phyloP scores from a whole-genome alignment of 2,888 invertebrate genomes.

The Drepana falcataria region DNA sequence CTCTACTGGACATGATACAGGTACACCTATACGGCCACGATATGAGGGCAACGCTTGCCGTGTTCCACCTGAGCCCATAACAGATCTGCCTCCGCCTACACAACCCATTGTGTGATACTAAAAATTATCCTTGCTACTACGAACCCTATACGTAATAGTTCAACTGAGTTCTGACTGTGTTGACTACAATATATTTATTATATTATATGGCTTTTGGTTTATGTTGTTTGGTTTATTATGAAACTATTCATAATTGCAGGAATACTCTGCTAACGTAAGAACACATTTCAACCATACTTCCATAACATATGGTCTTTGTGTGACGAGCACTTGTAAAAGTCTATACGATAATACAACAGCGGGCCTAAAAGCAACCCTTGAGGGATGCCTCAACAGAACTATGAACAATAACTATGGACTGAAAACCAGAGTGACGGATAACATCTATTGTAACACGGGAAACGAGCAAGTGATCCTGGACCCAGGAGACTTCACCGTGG shows the following conservation, averaged over 20 bases:
- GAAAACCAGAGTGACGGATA: conserved; percentile 13
- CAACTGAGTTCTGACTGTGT: no score
- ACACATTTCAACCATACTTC: conserved; percentile 31
- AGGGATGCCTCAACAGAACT: conserved; percentile 35
- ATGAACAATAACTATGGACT: conserved; percentile 18
- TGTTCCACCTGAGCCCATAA: conserved; percentile 24
- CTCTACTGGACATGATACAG: conserved; percentile 23
- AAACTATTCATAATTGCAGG: conserved; percentile 19
- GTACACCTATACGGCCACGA: conserved; percentile 17
- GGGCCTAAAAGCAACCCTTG: conserved; percentile 19
- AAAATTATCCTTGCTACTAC: no score
- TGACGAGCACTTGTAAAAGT: conserved; percentile 23
- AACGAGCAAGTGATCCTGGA: conserved; percentile 5
- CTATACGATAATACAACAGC: conserved; percentile 13
- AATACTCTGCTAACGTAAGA: conserved; percentile 23
- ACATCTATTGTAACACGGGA: conserved; percentile 8
- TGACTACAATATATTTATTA: no score
- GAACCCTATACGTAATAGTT: no score
- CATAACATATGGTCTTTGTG: conserved; percentile 28
- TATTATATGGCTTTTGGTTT: no score
- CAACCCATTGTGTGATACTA: no score
- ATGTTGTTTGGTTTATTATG: no score
- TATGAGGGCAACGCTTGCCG: conserved; percentile 25
- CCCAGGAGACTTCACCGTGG: conserved; percentile 13
- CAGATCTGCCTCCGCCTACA: conserved; percentile 21